A percentile compares a stretch with the other conserved stretches of the same genome.
Evolutionary conservation across 2,113 vertebrate genomes (phyloP).

Genomic region (Periophthalmodon schlosseri): DNA sequence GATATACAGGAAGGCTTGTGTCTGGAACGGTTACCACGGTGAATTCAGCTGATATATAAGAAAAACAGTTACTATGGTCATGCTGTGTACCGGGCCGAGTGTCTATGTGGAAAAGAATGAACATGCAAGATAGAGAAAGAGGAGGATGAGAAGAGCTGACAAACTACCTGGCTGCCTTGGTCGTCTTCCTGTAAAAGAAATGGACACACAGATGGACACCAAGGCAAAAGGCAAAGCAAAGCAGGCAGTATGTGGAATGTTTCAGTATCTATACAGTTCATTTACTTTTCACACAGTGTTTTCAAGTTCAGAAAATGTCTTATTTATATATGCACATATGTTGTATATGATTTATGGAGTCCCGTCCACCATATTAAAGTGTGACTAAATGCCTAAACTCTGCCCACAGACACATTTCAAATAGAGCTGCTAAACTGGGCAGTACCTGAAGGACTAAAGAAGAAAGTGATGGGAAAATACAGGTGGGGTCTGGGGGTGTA

Average conservation of each 20-base stretch:
- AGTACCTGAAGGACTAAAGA: too few species aligned
- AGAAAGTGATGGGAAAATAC: too few species aligned
- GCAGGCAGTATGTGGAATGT: conserved; percentile 59
- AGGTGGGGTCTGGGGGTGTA: too few species aligned
- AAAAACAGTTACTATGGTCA: conserved; percentile 19
- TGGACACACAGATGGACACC: conserved; percentile 14
- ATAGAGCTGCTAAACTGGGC: too few species aligned
- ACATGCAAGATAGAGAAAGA: conserved; percentile 46
- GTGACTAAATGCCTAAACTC: too few species aligned
- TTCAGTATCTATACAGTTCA: conserved; percentile 15
- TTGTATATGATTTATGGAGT: too few species aligned
- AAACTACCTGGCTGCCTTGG: conserved; percentile 49
- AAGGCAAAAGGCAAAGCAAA: conserved; percentile 36
- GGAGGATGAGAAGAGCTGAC: conserved; percentile 4
- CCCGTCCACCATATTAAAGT: too few species aligned
- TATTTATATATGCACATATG: too few species aligned
- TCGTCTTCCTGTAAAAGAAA: conserved; percentile 65
- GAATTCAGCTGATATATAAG: not conserved
- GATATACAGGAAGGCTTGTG: not conserved
- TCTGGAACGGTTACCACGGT: not conserved
- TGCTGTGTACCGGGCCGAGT: conserved; percentile 40
- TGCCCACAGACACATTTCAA: too few species aligned
- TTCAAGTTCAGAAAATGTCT: not conserved
- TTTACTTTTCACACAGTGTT: conserved; percentile 37
- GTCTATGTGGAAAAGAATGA: conserved; percentile 27